Conservation (phyloP, 2,113 vertebrate genomes). For the Aspiorhynchus laticeps region DNA sequence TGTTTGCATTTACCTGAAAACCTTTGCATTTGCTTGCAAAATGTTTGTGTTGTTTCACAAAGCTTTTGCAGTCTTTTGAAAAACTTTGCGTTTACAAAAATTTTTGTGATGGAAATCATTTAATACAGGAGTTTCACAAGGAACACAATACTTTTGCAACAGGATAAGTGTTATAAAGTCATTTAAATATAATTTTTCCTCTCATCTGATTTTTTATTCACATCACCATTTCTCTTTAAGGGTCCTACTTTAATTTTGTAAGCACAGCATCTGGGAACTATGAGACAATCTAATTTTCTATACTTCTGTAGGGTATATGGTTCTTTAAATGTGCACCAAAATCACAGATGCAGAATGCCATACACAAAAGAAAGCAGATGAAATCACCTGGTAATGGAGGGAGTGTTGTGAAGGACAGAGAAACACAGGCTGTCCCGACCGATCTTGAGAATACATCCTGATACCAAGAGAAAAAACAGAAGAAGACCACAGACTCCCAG, state of each 20-base stretch:
- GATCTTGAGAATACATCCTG: slow-evolving; percentile 80
- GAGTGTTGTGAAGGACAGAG: slow-evolving; percentile 64
- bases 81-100: too few species aligned
- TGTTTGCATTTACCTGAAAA: too few species aligned
- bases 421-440: slow-evolving; percentile 79
- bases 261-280: not conserved
- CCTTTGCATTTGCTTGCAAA: too few species aligned
- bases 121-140: not conserved
- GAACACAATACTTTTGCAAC: not conserved
- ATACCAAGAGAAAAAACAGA: slow-evolving; percentile 81
- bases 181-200: too few species aligned
- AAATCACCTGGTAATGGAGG: slow-evolving; percentile 70
- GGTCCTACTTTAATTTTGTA: not conserved
- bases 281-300: too few species aligned
- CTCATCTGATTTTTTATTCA: too few species aligned
- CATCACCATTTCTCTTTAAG: not conserved
- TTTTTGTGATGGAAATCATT: not conserved
- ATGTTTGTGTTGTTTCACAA: too few species aligned
- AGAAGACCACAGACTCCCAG: slow-evolving; percentile 66
- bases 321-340: not conserved
- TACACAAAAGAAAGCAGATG: not conserved
- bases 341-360: not conserved
- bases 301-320: not conserved
- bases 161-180: too few species aligned
- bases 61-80: too few species aligned